Evolutionary conservation across 2,888 invertebrate species (phyloP), one percentile per base, ranked within the genome.

Genomic region (Keiferia lycopersicella): DNA sequence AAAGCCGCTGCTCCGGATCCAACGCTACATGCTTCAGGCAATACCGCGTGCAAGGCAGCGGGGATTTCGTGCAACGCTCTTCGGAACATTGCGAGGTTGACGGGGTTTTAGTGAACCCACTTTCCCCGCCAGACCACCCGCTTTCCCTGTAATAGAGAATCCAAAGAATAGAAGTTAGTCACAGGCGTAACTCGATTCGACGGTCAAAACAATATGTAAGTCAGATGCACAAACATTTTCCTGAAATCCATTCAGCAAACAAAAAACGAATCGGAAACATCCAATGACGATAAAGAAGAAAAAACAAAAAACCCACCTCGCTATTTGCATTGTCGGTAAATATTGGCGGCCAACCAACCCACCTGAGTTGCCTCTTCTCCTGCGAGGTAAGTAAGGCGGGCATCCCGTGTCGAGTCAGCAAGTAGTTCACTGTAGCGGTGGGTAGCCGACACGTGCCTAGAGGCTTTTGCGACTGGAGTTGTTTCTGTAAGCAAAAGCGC

Each of bases 11-110:
- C 75, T 97, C 96, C 11, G 95, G 93, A 82, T 97, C 97, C 68
- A 94, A 93, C 88, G 97, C 96, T 73, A 98, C 96, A 90, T 98
- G 98, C 67, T 94, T 87, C 48, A 95, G 92, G 83, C 98, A 98
- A 81, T 97, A 95, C 66, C 96, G 94, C 0, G 96, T 95, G 80
- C 95, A 96, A 0, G 96, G 96, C 72, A 97, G 78, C 3, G 96
- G 94, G 0, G 84, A 61, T 26, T 78, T 74, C 0, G 65, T 70
- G 69, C 92, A 92, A 0, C 76, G 71, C 45, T 85, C 88, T 10
- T 80, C 80, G 0, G 75, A 71, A 66, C 91, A 91, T 7, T 70
- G 69, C 0, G 65, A 66, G 34, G 69, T 66, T 1, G 64, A 65
- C 6, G 69, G 51, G 3, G 69, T 68, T 12, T 67, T 75, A 3